Percentiles rank a stretch among this genome's conserved stretches.
These are phyloP conservation scores for Arenaria interpres DNA, from an alignment of 2,113 vertebrate genomes.

Conservation along the genomic window DNA sequence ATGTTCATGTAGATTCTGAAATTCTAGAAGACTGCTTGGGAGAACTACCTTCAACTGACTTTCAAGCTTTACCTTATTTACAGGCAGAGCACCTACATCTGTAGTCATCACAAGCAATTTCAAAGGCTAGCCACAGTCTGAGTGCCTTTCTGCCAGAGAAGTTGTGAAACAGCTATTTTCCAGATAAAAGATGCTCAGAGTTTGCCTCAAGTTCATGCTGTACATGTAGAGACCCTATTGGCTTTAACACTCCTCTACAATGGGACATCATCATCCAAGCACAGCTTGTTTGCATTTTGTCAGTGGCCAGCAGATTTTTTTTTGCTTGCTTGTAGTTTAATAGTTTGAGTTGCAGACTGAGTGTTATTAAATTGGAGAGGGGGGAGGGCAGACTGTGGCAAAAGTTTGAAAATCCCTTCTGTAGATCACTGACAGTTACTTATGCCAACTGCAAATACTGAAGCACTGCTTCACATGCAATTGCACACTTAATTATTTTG, in stretches of 20 bases:
- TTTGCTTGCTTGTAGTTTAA: not conserved
- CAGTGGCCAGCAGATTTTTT: not conserved
- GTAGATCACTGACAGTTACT: not conserved
- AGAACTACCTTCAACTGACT: not conserved
- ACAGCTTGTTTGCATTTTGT: too few species aligned
- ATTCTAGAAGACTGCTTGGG: not conserved
- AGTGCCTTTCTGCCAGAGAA: not conserved
- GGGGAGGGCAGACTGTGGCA: too few species aligned
- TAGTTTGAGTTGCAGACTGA: not conserved
- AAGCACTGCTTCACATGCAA: not conserved
- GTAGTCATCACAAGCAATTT: not conserved
- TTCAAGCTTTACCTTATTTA: not conserved
- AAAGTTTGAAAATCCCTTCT: not conserved
- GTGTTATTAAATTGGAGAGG: not conserved
- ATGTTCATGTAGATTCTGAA: not conserved
- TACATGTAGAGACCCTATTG: rapidly evolving
- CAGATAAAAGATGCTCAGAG: not conserved
- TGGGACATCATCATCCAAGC: not conserved
- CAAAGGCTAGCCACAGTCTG: not conserved
- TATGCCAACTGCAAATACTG: not conserved
- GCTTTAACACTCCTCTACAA: not conserved
- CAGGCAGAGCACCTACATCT: not conserved
- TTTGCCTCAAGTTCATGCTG: not conserved
- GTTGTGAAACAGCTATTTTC: not conserved
- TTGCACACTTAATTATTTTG: not conserved